Percentiles rank a stretch among this genome's conserved stretches.
Evolutionary conservation across 2,113 vertebrate genomes (phyloP).

Genomic region (Stomatorhinus ivindoensis): DNA sequence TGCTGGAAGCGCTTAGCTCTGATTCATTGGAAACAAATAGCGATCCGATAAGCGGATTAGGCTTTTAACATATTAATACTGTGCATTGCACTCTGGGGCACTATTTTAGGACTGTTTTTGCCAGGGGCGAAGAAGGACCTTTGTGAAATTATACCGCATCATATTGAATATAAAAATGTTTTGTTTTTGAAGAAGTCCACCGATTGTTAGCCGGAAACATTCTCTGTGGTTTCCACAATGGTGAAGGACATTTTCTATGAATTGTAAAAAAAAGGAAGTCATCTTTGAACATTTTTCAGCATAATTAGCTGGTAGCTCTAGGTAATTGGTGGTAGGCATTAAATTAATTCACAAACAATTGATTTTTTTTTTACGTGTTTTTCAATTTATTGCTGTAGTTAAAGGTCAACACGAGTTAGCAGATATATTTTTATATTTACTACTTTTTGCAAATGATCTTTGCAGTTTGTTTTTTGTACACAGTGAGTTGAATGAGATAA

Average conservation of each 20-base stretch:
- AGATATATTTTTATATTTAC: neutral
- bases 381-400: neutral
- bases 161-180: conserved; percentile 22
- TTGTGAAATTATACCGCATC: conserved; percentile 1
- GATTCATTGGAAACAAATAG: conserved; percentile 32
- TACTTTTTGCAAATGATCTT: neutral
- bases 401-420: neutral
- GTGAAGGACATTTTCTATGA: neutral
- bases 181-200: conserved; percentile 15
- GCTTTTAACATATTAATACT: conserved; percentile 29
- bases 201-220: conserved; percentile 17
- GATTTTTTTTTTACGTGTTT: neutral
- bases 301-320: neutral
- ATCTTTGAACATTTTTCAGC: neutral
- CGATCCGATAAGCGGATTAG: conserved; percentile 25
- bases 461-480: neutral
- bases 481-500: neutral
- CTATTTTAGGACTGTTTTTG: conserved; percentile 18
- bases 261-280: neutral
- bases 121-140: conserved; percentile 8
- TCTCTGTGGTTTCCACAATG: neutral
- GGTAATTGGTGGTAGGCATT: neutral
- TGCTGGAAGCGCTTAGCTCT: conserved; percentile 26
- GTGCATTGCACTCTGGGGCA: conserved; percentile 17
- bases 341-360: neutral